Conservation (phyloP, 2,888 invertebrate genomes). For the Diarsia rubi region DNA sequence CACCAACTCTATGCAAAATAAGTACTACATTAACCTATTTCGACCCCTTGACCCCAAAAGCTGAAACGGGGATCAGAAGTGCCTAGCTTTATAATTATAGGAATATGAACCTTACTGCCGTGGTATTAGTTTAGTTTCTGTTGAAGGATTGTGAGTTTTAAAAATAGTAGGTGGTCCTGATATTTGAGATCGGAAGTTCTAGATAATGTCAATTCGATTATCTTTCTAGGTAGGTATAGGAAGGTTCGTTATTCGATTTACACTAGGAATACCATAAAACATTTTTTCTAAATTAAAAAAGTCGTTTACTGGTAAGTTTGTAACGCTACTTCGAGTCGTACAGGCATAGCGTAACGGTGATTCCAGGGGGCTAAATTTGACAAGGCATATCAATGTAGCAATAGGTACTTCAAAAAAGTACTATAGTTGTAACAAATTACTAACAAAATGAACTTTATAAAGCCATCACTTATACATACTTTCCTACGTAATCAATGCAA, state of each 20-base stretch:
- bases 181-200: not conserved
- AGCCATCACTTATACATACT: not conserved
- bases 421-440: too few relatives aligned
- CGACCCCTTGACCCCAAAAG: conserved; percentile 51
- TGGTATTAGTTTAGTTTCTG: not conserved
- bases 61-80: conserved; percentile 19
- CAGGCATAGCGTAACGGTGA: too few relatives aligned
- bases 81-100: conserved; percentile 16
- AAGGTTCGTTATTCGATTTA: not conserved
- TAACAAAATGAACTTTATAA: too few relatives aligned
- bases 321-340: not conserved
- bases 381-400: too few relatives aligned
- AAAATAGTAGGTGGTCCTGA: not conserved
- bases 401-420: too few relatives aligned
- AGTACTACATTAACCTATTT: conserved; percentile 66
- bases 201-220: not conserved
- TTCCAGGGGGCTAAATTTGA: too few relatives aligned
- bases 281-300: not conserved
- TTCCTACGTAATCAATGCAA: not conserved
- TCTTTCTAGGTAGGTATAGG: not conserved
- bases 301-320: not conserved
- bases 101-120: conserved; percentile 21
- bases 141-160: not conserved
- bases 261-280: too few relatives aligned
- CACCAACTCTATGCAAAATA: conserved; percentile 41